phyloP scores from a whole-genome alignment of 1,140 invertebrate genomes.

The Acromyrmex charruanus region DNA sequence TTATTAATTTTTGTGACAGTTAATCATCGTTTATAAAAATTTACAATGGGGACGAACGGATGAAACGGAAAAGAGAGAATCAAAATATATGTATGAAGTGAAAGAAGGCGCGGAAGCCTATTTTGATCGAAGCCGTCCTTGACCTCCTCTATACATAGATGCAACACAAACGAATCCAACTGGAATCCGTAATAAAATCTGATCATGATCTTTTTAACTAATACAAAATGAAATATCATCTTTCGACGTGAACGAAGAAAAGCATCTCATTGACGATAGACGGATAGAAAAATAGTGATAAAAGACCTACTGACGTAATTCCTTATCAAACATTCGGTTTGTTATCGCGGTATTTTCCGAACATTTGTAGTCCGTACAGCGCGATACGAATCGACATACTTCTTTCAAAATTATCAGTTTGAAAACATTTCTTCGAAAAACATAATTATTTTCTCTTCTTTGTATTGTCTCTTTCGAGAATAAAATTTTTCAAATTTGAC shows the following conservation, averaged over 20 bases:
- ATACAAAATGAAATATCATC: neutral
- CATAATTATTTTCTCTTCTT: neutral
- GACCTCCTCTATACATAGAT: neutral
- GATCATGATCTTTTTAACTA: neutral
- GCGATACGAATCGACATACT: neutral
- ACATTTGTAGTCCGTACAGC: neutral
- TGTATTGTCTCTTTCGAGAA: neutral
- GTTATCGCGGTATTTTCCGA: constrained; percentile 31
- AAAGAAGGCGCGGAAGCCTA: constrained; percentile 1
- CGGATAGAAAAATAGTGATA: neutral
- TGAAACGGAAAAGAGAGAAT: neutral
- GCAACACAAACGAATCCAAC: neutral
- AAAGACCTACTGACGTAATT: constrained; percentile 16
- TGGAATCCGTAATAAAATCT: neutral
- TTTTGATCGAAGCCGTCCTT: neutral
- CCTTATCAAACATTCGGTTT: constrained; percentile 38
- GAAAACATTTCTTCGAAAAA: neutral
- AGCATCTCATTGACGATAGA: neutral
- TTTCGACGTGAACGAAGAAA: neutral
- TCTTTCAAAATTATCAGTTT: neutral
- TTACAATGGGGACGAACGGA: neutral
- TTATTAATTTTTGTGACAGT: constrained; percentile 52
- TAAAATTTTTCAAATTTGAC: neutral
- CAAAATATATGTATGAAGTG: neutral
- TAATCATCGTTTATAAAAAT: constrained; percentile 48